Base-by-base conservation (phyloP, 2,888 invertebrate genomes). In the Leptodirus hochenwartii region DNA sequence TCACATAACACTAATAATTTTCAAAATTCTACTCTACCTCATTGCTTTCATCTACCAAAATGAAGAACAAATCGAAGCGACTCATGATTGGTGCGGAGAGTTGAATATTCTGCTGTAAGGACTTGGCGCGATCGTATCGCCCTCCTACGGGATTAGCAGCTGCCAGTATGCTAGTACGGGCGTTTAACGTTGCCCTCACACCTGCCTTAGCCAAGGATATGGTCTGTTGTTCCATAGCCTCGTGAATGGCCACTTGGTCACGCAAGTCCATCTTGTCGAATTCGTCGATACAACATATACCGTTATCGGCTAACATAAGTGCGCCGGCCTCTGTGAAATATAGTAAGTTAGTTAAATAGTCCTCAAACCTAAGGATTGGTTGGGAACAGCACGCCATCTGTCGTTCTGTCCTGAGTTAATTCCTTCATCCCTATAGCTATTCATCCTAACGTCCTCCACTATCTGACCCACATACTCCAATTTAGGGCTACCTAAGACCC, bases 171-270 rank as follows among this genome's bases (percentile, higher is more conserved):
- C 95, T 96, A 0, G 96, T 93, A 22, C 96, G 66, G 0, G 98
- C 98, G 59, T 98, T 98, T 13, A 98, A 60, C 0, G 96, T 96
- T 0, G 98, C 98, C 41, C 96, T 70, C 0, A 99, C 79, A 2
- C 95, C 96, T 0, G 98, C 87, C 66, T 98, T 98, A 0, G 98
- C 95, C 34, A 98, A 69, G 0, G 95, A 93, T 42, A 98, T 99
- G 0, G 98, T 99, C 58, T 98, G 98, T 49, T 99, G 98, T 62
- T 98, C 98, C 98, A 98, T 98, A 3, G 98, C 98, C 60, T 98
- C 98, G 61, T 99, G 98, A 42, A 98, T 99, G 25, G 98, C 96
- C 4, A 98, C 93, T 56, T 98, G 96, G 65, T 98, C 98, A 27
- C 74, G 69, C 0, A 70, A 69, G 53, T 98, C 96, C 98, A 99